Conservation (phyloP, 2,888 invertebrate genomes). For the Phlogophora meticulosa region DNA sequence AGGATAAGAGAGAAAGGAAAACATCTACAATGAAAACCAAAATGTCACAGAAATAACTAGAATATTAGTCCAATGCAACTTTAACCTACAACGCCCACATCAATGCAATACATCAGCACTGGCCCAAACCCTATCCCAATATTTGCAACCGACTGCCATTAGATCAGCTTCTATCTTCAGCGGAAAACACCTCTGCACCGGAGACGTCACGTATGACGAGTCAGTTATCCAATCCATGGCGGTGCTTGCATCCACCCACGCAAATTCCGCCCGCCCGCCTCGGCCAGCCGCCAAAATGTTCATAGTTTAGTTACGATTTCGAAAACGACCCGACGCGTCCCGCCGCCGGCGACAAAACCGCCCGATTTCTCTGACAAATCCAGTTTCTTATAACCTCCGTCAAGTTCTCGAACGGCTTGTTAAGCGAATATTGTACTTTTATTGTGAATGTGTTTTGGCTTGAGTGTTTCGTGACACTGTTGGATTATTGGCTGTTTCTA, state of each 20-base stretch:
- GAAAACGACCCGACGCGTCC: constrained; percentile 91
- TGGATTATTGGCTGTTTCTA: constrained; percentile 80
- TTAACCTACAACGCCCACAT: constrained; percentile 30
- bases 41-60: constrained; percentile 7
- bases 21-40: not conserved
- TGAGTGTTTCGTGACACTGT: constrained; percentile 77
- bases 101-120: constrained; percentile 40
- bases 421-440: constrained; percentile 67
- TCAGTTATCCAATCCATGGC: constrained; percentile 84
- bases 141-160: constrained; percentile 70
- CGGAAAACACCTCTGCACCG: constrained; percentile 90
- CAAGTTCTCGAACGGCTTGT: constrained; percentile 82
- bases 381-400: constrained; percentile 83
- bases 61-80: constrained; percentile 5
- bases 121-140: constrained; percentile 68
- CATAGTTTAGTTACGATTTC: constrained; percentile 91
- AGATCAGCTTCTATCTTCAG: constrained; percentile 86
- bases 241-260: constrained; percentile 84
- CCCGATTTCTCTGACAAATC: constrained; percentile 85
- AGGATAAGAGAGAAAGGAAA: not conserved
- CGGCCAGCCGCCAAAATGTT: constrained; percentile 88
- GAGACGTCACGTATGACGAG: constrained; percentile 85
- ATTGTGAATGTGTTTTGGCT: constrained; percentile 81
- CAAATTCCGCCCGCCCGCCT: constrained; percentile 87
- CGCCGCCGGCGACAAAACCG: constrained; percentile 88